Percentiles rank a stretch among this genome's conserved stretches.
phyloP scores from a whole-genome alignment of 2,888 invertebrate genomes.

The Lithophane socia region DNA sequence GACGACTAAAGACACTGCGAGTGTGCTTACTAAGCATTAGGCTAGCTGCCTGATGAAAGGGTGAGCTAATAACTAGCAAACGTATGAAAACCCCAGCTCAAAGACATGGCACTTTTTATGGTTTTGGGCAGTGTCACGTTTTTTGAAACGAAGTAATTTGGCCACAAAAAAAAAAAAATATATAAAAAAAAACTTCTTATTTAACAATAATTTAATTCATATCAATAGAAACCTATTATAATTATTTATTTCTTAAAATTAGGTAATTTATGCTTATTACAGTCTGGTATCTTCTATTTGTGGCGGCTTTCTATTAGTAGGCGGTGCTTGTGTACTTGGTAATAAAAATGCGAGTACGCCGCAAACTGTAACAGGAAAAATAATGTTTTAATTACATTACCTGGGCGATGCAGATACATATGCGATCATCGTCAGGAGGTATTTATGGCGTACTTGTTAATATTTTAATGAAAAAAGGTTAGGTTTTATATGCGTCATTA shows the following conservation, averaged over 20 bases:
- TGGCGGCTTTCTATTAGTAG: conserved; percentile 35
- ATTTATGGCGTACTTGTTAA: neutral
- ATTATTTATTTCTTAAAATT: neutral
- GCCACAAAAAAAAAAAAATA: neutral
- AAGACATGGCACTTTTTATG: neutral
- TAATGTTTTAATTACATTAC: neutral
- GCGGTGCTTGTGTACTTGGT: conserved; percentile 65
- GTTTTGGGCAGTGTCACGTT: no score
- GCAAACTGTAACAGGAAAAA: conserved; percentile 78
- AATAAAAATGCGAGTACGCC: conserved; percentile 74
- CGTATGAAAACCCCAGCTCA: neutral
- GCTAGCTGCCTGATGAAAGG: no score
- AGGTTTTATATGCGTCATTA: neutral
- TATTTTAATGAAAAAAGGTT: neutral
- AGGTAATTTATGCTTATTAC: conserved; percentile 44
- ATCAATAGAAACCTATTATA: conserved; percentile 2
- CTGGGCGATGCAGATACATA: neutral
- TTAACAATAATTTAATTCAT: conserved; percentile 28
- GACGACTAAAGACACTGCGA: neutral
- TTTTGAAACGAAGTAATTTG: neutral
- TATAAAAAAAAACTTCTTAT: neutral
- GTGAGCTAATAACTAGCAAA: neutral
- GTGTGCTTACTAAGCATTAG: neutral
- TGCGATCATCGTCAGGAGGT: neutral
- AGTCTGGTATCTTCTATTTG: conserved; percentile 50